Base-by-base conservation (phyloP, 2,113 vertebrate genomes). In the Pagrus major region DNA sequence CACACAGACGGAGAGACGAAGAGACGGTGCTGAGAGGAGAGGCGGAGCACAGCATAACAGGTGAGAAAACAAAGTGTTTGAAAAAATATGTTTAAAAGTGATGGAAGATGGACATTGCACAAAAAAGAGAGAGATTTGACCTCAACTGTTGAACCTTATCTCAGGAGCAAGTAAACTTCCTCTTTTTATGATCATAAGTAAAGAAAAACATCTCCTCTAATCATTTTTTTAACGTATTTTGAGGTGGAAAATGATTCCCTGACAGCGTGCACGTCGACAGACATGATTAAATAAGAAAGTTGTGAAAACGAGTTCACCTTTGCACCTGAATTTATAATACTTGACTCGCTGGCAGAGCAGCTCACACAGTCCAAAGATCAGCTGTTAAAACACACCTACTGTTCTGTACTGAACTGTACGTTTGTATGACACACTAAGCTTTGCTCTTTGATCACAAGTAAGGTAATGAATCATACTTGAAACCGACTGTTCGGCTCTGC, bases 1-100 rank as follows among this genome's bases (percentile, higher is more conserved):
- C 81, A 0, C 86, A 93, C 76, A 73, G 86, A 74, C 88, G 84
- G 11, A 92, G 83, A 80, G 84, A 90, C 0, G 86, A 89, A 27
- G 85, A 90, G 47, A 73, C 8, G 4, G 81, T 61, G 0, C 77
- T 79, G 77, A 91, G 31, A 15, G 81, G 46, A 55, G 73, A 85
- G 21, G 42, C 29, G 0, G 54, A 64, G 54, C 61, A 25, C 3
- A 76, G 23, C 54, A 21, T 31, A 20, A 5, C 73, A 78, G 88
- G 92, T 93, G 49, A 83, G 81, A 39, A 49, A 46, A 44, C 25
- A 63, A 54, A 56, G 21, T 5, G 8, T 37, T 12, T 0, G 12
- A 31, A 44, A 49, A 39, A 35, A 35, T 7, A 16, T 41, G 6
- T 23, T 20, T 12, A 10, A 56, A 27, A 55, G 7, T 15, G 11